Evolutionary conservation across 2,113 vertebrate genomes (phyloP), one percentile per base, ranked within the genome.

Genomic region (Pelecanoides urinatrix): DNA sequence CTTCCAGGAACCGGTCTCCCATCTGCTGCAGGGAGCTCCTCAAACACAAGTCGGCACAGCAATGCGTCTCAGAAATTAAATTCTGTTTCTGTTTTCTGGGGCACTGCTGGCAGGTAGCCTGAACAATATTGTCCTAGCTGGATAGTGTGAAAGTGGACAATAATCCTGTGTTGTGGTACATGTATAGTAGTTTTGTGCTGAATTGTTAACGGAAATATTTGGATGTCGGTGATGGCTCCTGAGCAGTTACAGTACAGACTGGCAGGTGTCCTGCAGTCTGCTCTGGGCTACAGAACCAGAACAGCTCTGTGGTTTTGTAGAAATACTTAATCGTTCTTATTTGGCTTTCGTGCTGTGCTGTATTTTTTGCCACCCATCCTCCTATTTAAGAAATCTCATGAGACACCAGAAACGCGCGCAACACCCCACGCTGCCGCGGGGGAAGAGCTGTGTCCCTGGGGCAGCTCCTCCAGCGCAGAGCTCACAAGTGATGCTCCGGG

Each of bases 341-440:
- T 88, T 74, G 49, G 8, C 67, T 90, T 75, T 79, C 27, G 40
- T 11, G 38, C 15, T 0, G 0, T 26, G 52, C 32, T 79, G 17
- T 15, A 0, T 23, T 63, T 74, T 74, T 84, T 92, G 34, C 40
- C 34, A 38, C 55, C 11, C 61, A 19, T 36, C 6, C 26, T 62
- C 40, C 61, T 65, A 2, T 32, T 77, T 16, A 10, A 59, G 73
- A 23, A 75, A 58, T 15, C 42, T 44, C 58, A 10, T 7, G 66
- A 58, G 11, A 21, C 7, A 23, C 25, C n/a, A 79, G 25, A 10
- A 42, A 7, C 4, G 3, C 34, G 40, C 22, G 0, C 29, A 70
- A 73, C 44, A 26, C 32, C 25, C 42, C 29, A 1, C 0, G 0
- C 22, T 58, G 30, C 56, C 30, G 53, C 0, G 0, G n/a, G 34